Evolutionary conservation across 2,113 vertebrate species (phyloP).

Genomic region (Corythaixoides concolor): DNA sequence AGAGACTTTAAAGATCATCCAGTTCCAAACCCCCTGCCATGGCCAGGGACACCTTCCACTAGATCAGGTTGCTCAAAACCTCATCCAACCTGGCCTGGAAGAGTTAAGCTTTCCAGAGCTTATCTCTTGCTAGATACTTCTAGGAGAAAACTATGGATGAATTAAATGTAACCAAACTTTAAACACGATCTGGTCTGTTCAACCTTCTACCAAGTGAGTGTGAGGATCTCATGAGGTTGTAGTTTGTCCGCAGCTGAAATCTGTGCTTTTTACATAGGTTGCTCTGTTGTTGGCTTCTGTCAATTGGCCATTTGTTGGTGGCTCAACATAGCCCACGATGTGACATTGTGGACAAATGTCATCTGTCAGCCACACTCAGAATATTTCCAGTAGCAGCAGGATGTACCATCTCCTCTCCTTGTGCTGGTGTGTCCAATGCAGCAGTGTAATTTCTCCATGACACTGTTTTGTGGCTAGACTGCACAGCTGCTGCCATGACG

Average conservation of each 20-base stretch:
- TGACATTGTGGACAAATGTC: background rate
- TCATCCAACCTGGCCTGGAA: no score
- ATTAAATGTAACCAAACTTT: background rate
- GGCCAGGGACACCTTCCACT: no score
- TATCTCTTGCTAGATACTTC: background rate
- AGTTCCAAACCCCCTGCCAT: no score
- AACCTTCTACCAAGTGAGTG: background rate
- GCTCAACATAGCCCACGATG: background rate
- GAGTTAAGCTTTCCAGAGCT: background rate
- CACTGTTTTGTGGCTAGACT: background rate
- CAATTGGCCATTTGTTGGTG: background rate
- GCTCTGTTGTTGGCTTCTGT: background rate
- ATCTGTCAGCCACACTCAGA: background rate
- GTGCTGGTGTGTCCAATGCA: background rate
- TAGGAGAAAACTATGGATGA: background rate
- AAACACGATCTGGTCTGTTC: background rate
- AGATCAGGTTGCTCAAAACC: no score
- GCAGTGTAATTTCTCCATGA: background rate
- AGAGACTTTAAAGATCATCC: no score
- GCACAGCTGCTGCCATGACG: background rate
- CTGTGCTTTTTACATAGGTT: background rate
- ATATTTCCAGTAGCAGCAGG: background rate
- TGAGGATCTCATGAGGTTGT: background rate
- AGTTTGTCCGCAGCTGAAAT: background rate
- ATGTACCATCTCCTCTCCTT: background rate